Evolutionary conservation across 2,113 vertebrate genomes (phyloP).

Genomic region (Carettochelys insculpta): DNA sequence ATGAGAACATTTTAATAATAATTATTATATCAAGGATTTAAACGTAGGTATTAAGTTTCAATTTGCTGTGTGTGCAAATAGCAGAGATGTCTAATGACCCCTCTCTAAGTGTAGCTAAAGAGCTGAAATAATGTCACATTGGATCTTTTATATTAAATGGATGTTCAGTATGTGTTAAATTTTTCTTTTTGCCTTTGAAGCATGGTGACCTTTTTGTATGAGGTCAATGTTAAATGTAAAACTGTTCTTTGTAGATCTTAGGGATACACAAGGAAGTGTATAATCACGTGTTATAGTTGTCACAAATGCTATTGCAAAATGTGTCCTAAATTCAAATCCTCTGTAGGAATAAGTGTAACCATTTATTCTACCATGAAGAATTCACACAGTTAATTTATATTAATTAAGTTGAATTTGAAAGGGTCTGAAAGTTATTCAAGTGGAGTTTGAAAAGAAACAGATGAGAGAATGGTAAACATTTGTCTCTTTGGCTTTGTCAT

Average conservation of each 20-base stretch:
- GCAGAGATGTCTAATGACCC: neutral
- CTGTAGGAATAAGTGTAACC: neutral
- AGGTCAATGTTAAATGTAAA: neutral
- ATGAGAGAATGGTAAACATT: neutral
- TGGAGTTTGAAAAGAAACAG: slow-evolving; percentile 11
- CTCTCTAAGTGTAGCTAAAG: rapidly evolving
- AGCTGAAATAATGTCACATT: rapidly evolving
- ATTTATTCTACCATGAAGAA: neutral
- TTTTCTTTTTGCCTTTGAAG: neutral
- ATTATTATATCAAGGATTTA: neutral
- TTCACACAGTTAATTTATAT: neutral
- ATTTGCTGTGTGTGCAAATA: neutral
- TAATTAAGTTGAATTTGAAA: neutral
- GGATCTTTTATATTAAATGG: neutral
- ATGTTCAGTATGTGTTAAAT: neutral
- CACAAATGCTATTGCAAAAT: slow-evolving; percentile 6
- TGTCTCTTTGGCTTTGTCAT: neutral
- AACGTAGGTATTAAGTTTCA: neutral
- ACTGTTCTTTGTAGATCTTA: neutral
- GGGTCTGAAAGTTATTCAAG: slow-evolving; percentile 1
- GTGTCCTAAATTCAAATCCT: slow-evolving; percentile 24
- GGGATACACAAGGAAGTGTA: neutral
- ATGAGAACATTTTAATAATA: neutral
- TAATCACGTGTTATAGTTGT: slow-evolving; percentile 15
- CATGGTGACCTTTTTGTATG: neutral